Evolutionary conservation across 2,113 vertebrate species (phyloP).

Genomic region (Brevimyrus niger): DNA sequence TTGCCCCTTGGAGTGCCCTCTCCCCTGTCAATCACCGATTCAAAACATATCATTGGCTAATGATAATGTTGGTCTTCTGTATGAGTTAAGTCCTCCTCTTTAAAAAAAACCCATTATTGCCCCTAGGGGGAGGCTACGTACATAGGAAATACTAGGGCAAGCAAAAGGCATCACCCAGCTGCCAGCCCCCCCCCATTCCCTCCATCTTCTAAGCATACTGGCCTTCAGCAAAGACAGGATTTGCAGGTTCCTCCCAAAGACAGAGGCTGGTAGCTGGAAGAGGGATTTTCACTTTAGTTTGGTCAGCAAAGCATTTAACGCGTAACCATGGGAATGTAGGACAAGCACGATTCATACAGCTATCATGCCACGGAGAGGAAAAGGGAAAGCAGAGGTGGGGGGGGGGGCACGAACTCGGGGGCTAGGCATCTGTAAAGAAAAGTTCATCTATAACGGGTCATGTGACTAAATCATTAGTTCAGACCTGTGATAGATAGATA

Average conservation of each 20-base stretch:
- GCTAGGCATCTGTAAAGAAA: not conserved
- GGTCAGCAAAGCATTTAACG: slow-evolving; percentile 42
- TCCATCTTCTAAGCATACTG: slow-evolving; percentile 1
- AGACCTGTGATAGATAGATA: not conserved
- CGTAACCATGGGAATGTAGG: slow-evolving; percentile 34
- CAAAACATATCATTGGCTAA: not conserved
- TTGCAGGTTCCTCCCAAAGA: slow-evolving; percentile 28
- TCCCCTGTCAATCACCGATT: not conserved
- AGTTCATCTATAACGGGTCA: not conserved
- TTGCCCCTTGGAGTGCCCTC: not conserved
- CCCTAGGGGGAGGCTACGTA: not conserved
- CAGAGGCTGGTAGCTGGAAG: slow-evolving; percentile 19
- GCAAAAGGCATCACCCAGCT: not conserved
- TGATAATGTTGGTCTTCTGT: not conserved
- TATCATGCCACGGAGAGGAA: slow-evolving; percentile 32
- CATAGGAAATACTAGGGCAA: not conserved
- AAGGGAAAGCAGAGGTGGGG: not conserved
- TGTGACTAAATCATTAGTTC: not conserved
- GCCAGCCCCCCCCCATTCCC: not conserved
- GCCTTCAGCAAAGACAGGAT: slow-evolving; percentile 28
- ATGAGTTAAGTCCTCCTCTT: not conserved
- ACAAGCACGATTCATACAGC: slow-evolving; percentile 45
- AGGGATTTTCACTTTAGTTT: slow-evolving; percentile 34
- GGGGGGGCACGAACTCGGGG: not conserved
- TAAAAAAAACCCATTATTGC: not conserved